Evolutionary conservation across 2,797 vertebrate genomes (phyloP).

Genomic region (Mus caroli): DNA sequence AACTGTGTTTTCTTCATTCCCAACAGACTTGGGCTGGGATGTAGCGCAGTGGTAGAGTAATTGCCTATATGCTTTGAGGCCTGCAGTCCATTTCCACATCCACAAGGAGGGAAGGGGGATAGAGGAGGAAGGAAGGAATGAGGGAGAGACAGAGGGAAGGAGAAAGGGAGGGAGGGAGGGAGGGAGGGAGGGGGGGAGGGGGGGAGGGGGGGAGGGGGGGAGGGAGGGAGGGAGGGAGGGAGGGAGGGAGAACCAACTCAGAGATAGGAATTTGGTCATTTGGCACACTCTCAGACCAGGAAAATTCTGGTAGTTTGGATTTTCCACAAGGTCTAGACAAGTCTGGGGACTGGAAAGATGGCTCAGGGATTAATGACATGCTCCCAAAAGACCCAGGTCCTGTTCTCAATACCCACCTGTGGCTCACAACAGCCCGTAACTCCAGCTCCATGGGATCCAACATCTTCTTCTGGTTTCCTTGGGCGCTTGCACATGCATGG

Average conservation of each 20-base stretch:
- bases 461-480: neutral
- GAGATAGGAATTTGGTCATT: neutral
- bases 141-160: no score
- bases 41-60: neutral
- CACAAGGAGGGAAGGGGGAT: neutral
- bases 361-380: neutral
- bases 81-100: neutral
- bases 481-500: neutral
- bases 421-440: neutral
- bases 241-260: neutral
- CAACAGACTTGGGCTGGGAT: neutral
- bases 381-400: neutral
- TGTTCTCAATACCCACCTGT: neutral
- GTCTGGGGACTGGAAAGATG: neutral
- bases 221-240: neutral
- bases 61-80: neutral
- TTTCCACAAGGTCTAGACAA: neutral
- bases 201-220: neutral
- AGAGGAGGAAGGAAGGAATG: no score
- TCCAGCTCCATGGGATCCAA: neutral
- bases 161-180: fast-evolving
- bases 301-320: slow-evolving; percentile 8
- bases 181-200: no score
- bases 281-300: neutral
- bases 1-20: neutral